These are phyloP conservation scores for Molossus alvarezi DNA, from an alignment of 2,797 vertebrate genomes.

Conservation along the genomic window DNA sequence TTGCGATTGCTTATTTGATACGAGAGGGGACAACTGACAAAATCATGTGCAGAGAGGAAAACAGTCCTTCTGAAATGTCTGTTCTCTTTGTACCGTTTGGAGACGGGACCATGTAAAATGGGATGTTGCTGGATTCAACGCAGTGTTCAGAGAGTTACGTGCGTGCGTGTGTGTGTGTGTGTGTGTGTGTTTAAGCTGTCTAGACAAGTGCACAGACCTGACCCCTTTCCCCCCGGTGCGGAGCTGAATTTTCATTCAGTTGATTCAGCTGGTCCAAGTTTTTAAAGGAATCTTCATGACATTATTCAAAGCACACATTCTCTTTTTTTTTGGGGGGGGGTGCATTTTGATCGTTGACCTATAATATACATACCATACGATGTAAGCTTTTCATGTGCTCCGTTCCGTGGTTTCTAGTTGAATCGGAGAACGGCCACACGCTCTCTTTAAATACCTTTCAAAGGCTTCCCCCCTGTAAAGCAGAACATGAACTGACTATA, in stretches of 20 bases:
- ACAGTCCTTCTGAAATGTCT: background rate
- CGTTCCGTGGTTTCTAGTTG: background rate
- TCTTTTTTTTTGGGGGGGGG: too few relatives aligned
- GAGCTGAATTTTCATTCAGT: background rate
- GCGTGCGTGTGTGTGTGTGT: background rate
- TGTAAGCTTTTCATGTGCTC: background rate
- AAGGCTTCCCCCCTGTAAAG: background rate
- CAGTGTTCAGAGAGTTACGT: background rate
- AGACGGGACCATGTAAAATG: rapidly evolving
- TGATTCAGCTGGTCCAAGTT: background rate
- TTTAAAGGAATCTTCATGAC: background rate
- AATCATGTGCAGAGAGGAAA: background rate
- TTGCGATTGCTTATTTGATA: background rate
- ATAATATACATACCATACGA: rapidly evolving
- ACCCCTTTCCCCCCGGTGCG: rapidly evolving
- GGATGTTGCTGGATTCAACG: background rate
- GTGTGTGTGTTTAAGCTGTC: background rate
- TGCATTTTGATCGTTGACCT: background rate
- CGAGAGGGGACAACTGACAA: background rate
- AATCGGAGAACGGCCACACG: background rate
- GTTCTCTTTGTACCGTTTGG: background rate
- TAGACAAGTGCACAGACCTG: background rate
- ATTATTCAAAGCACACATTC: background rate
- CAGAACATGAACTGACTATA: background rate
- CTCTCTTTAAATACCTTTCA: background rate